A percentile compares a stretch with the other conserved stretches of the same genome.
phyloP scores from a whole-genome alignment of 2,888 invertebrate genomes.

The Leptinotarsa tumamoca region DNA sequence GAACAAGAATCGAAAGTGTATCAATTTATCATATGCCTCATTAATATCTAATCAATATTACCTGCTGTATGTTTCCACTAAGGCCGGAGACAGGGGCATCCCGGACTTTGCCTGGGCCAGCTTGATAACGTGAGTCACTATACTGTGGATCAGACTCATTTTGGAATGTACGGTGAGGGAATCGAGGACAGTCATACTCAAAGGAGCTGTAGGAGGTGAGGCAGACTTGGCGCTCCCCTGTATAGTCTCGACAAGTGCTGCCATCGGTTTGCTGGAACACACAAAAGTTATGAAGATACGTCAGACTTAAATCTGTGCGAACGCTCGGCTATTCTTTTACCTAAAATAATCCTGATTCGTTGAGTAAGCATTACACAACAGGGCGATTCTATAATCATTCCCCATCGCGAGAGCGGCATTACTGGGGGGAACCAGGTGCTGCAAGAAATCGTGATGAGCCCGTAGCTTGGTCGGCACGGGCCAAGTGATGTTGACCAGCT shows the following conservation, averaged over 20 bases:
- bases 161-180: constrained; percentile 96
- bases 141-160: constrained; percentile 80
- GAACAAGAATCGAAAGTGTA: too few species aligned
- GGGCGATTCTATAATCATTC: constrained; percentile 89
- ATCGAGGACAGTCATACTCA: constrained; percentile 91
- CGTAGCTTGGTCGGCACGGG: constrained; percentile 61
- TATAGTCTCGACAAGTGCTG: constrained; percentile 86
- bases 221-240: constrained; percentile 72
- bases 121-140: constrained; percentile 91
- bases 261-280: constrained; percentile 86
- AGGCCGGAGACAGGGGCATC: constrained; percentile 87
- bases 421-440: constrained; percentile 84
- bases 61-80: constrained; percentile 95
- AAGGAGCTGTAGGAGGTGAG: constrained; percentile 79
- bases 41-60: background rate
- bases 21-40: too few species aligned
- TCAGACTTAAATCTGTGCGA: background rate
- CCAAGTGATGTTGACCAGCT: constrained; percentile 75
- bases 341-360: constrained; percentile 88
- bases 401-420: constrained; percentile 80
- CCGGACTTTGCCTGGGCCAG: constrained; percentile 88
- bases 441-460: constrained; percentile 77
- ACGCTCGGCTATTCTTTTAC: constrained; percentile 25
- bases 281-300: background rate
- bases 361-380: constrained; percentile 95